phyloP scores from a whole-genome alignment of 2,113 vertebrate species.

The Spea multiplicata region DNA sequence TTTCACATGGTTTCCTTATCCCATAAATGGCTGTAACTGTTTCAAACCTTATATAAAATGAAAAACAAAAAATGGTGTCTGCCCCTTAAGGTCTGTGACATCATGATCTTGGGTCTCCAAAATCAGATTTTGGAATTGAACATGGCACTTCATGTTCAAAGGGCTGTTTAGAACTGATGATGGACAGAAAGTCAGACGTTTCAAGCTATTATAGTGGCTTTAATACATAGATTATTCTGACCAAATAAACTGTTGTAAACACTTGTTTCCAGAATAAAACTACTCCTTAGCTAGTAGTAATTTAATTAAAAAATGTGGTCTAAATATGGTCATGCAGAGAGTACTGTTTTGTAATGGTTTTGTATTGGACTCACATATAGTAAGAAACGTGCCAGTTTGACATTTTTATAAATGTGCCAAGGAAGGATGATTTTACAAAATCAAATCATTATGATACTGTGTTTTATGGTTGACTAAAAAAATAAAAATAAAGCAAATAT shows the following conservation, averaged over 20 bases:
- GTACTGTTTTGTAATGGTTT: conserved; percentile 13
- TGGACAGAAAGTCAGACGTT: too few relatives aligned
- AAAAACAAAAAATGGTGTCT: not conserved
- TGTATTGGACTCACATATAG: not conserved
- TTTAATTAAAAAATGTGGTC: conserved; percentile 3
- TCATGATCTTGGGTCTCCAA: too few relatives aligned
- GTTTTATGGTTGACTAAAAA: not conserved
- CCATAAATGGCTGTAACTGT: conserved; percentile 26
- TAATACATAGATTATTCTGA: too few relatives aligned
- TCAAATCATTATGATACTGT: not conserved
- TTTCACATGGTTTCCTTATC: not conserved
- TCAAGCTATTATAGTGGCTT: too few relatives aligned
- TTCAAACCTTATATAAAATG: not conserved
- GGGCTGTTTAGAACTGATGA: too few relatives aligned
- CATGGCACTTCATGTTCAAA: too few relatives aligned
- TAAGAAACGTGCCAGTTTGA: not conserved
- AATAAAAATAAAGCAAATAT: not conserved
- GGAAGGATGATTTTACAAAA: conserved; percentile 3
- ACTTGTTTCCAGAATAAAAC: too few relatives aligned
- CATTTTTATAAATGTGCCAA: conserved; percentile 12
- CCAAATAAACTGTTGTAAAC: too few relatives aligned
- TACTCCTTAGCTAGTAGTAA: too few relatives aligned
- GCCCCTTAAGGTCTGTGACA: not conserved
- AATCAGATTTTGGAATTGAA: too few relatives aligned
- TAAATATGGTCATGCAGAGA: conserved; percentile 38